These are phyloP conservation scores for Periphyllus acericola DNA, from an alignment of 2,888 invertebrate genomes.

Conservation along the genomic window DNA sequence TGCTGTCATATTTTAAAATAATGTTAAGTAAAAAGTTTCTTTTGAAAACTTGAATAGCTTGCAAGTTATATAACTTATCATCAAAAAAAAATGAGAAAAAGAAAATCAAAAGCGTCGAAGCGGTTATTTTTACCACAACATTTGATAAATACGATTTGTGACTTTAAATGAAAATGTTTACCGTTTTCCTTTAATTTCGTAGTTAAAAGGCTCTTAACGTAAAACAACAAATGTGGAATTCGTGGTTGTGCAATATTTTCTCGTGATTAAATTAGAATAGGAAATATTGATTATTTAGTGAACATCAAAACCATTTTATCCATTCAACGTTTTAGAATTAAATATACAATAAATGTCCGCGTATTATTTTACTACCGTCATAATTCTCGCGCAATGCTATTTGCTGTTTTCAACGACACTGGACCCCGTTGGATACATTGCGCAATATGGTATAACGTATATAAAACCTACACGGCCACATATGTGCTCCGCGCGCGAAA, in stretches of 20 bases:
- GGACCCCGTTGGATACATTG: no score
- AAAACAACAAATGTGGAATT: neutral
- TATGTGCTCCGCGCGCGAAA: neutral
- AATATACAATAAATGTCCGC: neutral
- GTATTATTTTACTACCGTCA: neutral
- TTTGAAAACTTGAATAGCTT: neutral
- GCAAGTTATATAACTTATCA: neutral
- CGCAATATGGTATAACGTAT: no score
- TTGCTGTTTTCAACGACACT: neutral
- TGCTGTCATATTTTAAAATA: neutral
- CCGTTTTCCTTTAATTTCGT: neutral
- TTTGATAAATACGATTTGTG: neutral
- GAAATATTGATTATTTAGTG: slow-evolving; percentile 11
- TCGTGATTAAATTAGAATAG: neutral
- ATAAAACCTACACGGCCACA: no score
- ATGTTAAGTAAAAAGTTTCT: neutral
- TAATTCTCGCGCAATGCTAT: neutral
- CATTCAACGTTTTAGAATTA: neutral
- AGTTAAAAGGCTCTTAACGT: neutral
- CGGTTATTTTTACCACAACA: neutral
- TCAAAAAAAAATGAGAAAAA: neutral
- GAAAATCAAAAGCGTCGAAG: neutral
- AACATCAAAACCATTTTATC: slow-evolving; percentile 4
- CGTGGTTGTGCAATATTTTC: neutral
- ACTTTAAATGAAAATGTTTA: neutral